Evolutionary conservation across 2,888 invertebrate species (phyloP), one percentile per base, ranked within the genome.

Genomic region (Drosophila greeni): DNA sequence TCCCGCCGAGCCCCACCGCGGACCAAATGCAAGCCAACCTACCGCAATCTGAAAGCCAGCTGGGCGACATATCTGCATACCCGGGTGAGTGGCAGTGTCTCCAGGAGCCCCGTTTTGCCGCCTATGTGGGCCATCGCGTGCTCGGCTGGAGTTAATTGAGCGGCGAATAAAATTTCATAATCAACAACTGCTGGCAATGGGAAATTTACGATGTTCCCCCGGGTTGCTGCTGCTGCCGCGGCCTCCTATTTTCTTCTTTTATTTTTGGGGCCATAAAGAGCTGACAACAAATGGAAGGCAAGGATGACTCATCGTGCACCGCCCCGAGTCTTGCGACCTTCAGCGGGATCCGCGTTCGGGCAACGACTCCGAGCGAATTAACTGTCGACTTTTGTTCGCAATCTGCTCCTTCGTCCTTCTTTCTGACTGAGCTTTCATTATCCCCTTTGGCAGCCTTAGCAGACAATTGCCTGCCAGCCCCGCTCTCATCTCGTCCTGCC

Each of bases 161-260:
- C 68, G 54, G 58, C 74, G 67, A 82, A 76, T 72, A 66, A 75
- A 84, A 76, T 79, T 84, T 82, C 75, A 84, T 82, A 82, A 82
- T 74, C 75, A 72, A 76, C 70, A 66, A 69, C 65, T 26, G 72
- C 71, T 52, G 45, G 58, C 51, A 72, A 59, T 71, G 59, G 37
- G 33, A 67, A 71, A 48, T 72, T 72, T 71, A 67, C 52, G 67
- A 72, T 54, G 40, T 43, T 66, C 16, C 48, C 55, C 37, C 33
- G 40, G 33, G 57, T 26, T 20, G 20, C 26, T 52, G 29, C 26
- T 55, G 18, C 29, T 18, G 29, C 31, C 49, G 34, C n/a, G 39
- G 45, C 48, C 62, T 59, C 52, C 42, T 47, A 51, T 43, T 53
- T 58, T 18, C 45, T 31, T 48, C 48, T 52, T 53, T 53, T 33